Evolutionary conservation across 2,113 vertebrate genomes (phyloP), one percentile per base, ranked within the genome.

Genomic region (Callionymus lyra): DNA sequence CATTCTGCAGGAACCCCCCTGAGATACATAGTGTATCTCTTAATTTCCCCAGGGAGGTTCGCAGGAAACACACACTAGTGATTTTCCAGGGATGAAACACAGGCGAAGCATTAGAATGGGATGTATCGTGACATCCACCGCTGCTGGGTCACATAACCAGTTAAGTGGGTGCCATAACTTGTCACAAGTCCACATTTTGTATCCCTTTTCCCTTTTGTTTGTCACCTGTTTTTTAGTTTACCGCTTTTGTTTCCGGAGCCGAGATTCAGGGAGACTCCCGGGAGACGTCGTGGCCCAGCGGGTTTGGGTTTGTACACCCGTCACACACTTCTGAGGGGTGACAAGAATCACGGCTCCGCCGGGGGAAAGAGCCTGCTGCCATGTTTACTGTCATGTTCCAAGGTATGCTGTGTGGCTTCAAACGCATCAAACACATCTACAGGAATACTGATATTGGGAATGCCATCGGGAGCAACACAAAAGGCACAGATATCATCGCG

Each of bases 21-120:
- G 75, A 79, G 84, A 77, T 81, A 71, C 80, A 81, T 81, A 74
- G 79, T 82, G 80, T 61, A 66, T 72, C 73, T 83, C 74, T 85
- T 87, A 87, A 87, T 87, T 87, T 85, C 85, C 85, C 85, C 50
- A 1, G 82, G 77, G 85, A 82, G 60, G 77, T 74, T 71, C 65
- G 72, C 57, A 70, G 76, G 82, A 82, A 82, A 82, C 74, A 80
- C 76, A 83, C 82, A 80, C 78, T 72, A 68, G 83, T 82, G 79
- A 77, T 82, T 82, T 80, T 80, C 76, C 68, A 61, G 68, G 73
- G 74, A 84, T 83, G 77, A 82, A 81, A 79, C 73, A 59, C 70
- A 49, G 68, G 74, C 54, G 76, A 72, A 79, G 80, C 75, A 81
- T 76, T 60, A 70, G 50, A 74, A 63, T 39, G 38, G 68, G 68